phyloP scores from a whole-genome alignment of 2,797 vertebrate species.

The Sphenopsis melanotis region DNA sequence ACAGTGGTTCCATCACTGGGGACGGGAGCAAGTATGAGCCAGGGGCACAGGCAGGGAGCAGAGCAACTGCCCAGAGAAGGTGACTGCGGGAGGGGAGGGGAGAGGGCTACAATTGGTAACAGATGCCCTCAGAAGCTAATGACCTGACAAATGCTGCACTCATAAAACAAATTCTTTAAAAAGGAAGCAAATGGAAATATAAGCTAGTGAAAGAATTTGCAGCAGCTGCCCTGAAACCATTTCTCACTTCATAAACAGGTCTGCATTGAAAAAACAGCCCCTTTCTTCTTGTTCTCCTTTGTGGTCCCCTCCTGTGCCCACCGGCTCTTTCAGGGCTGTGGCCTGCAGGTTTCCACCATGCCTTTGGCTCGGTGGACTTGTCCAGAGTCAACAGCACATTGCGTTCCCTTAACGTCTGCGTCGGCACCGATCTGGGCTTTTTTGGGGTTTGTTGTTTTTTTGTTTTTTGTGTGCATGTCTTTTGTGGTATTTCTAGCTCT shows the following conservation, averaged over 20 bases:
- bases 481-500: background rate
- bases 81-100: constrained; percentile 10
- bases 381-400: constrained; percentile 34
- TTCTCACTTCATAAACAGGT: constrained; percentile 82
- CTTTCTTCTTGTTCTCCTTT: constrained; percentile 54
- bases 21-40: background rate
- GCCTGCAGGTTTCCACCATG: constrained; percentile 3
- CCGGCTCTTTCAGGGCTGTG: background rate
- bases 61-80: background rate
- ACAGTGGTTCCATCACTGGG: accelerated
- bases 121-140: constrained; percentile 76
- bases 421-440: background rate
- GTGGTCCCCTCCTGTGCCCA: constrained; percentile 59
- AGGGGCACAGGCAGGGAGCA: background rate
- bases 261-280: constrained; percentile 67
- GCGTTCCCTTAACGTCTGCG: background rate
- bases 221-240: constrained; percentile 74
- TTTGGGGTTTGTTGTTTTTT: background rate
- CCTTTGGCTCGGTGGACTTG: background rate
- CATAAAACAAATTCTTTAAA: constrained; percentile 78
- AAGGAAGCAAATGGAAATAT: constrained; percentile 78
- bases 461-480: background rate
- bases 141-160: constrained; percentile 72
- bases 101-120: constrained; percentile 70
- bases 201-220: constrained; percentile 80